Base-by-base conservation (phyloP, 1,140 invertebrate genomes). In the Drosophila repleta region DNA sequence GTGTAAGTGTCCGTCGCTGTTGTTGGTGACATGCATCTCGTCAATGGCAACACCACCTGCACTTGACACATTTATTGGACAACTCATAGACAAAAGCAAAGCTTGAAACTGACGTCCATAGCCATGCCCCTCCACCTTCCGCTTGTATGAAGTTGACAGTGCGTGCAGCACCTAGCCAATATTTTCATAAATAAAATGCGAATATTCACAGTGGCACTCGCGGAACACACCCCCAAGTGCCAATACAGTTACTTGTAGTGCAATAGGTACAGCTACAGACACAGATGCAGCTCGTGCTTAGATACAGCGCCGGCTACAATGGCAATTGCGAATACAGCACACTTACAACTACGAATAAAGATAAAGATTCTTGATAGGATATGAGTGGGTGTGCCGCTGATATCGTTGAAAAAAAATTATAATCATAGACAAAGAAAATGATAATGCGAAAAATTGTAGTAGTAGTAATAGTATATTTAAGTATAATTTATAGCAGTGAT, bases 1-100 rank as follows among this genome's bases (percentile, higher is more conserved):
- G 11, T n/a, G 63, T 17, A 15, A 11, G 53, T 39, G 43, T 57
- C 24, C 4, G 29, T 37, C 49, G 58, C 62, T 65, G 62, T 70
- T 39, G 63, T 74, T 51, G 63, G 51, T 74, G 81, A 74, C 69
- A 61, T 65, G 72, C 76, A 78, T 73, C 81, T 87, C 74, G 82
- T 87, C 81, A 85, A 85, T 87, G 82, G 66, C 81, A 74, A 73
- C 67, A 53, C 81, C 81, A 74, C 74, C 78, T 85, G 81, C 82
- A 85, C 81, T 85, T 85, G 81, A 85, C 81, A 85, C 81, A 85
- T 85, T 87, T 85, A 85, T 85, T 85, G 82, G 81, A 66, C 74
- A 87, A 85, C 82, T 69, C 63, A 11, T 53, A 87, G 81, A 85
- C 81, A 85, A 85, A 85, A 82, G 81, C 78, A 78, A 35, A 73